These are phyloP conservation scores for Drosophila yakuba DNA, from an alignment of 1,140 invertebrate genomes.

Conservation along the genomic window DNA sequence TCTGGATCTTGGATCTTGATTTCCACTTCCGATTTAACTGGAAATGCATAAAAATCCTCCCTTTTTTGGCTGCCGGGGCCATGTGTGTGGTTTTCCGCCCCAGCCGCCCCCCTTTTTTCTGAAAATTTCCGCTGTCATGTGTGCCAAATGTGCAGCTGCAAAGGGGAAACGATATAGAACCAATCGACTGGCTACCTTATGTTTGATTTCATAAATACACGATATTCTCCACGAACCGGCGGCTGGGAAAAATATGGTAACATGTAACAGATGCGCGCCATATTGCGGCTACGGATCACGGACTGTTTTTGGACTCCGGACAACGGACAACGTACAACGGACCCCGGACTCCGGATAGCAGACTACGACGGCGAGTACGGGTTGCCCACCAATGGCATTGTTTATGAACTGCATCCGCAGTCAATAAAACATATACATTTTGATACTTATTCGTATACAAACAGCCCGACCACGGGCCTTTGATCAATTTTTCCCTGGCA, in stretches of 20 bases:
- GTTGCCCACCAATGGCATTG: slow-evolving; percentile 54
- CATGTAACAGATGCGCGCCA: slow-evolving; percentile 81
- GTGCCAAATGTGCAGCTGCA: slow-evolving; percentile 77
- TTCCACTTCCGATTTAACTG: slow-evolving; percentile 82
- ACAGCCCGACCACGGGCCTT: slow-evolving; percentile 41
- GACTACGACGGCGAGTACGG: slow-evolving; percentile 25
- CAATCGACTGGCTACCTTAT: slow-evolving; percentile 74
- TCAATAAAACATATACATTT: slow-evolving; percentile 82
- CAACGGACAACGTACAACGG: neutral
- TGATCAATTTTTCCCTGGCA: slow-evolving; percentile 53
- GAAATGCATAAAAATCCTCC: slow-evolving; percentile 74
- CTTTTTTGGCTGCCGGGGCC: slow-evolving; percentile 41
- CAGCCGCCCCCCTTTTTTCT: slow-evolving; percentile 5
- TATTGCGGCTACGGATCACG: slow-evolving; percentile 59
- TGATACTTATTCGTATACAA: slow-evolving; percentile 70
- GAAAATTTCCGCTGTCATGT: slow-evolving; percentile 70
- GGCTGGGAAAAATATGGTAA: slow-evolving; percentile 64
- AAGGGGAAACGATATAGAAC: slow-evolving; percentile 16
- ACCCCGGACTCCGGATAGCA: slow-evolving; percentile 18
- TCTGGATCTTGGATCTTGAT: slow-evolving; percentile 53
- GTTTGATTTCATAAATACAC: slow-evolving; percentile 82
- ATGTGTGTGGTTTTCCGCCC: slow-evolving; percentile 48
- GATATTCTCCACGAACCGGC: slow-evolving; percentile 31
- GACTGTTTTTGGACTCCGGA: slow-evolving; percentile 32
- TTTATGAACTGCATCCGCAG: slow-evolving; percentile 82